Percentiles rank a stretch among this genome's conserved stretches.
These are phyloP conservation scores for Melipona bicolor DNA, from an alignment of 2,888 invertebrate genomes.

Conservation along the genomic window DNA sequence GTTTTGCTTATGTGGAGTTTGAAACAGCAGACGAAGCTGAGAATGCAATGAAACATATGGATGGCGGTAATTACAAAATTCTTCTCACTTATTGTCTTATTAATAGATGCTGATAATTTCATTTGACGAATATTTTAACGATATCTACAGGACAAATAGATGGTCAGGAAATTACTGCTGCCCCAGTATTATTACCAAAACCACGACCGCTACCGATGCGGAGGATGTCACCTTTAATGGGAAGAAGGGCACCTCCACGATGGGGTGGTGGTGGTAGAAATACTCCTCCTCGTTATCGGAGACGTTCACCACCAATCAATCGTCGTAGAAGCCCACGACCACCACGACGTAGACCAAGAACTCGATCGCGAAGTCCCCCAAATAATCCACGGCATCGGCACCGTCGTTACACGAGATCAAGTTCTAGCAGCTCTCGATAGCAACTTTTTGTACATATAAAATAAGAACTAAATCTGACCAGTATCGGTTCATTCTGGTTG, in stretches of 20 bases:
- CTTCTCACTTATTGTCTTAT: background rate
- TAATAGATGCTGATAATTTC: background rate
- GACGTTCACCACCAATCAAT: constrained; percentile 84
- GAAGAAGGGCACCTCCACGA: constrained; percentile 86
- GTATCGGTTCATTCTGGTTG: constrained; percentile 28
- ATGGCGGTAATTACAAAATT: constrained; percentile 89
- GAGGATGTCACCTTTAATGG: constrained; percentile 81
- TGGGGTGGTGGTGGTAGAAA: constrained; percentile 85
- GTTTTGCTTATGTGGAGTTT: constrained; percentile 98
- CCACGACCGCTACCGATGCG: constrained; percentile 87
- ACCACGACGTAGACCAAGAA: constrained; percentile 87
- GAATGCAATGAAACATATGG: constrained; percentile 99
- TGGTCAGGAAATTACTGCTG: constrained; percentile 97
- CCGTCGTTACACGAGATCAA: constrained; percentile 90
- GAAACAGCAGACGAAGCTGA: constrained; percentile 97
- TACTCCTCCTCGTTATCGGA: constrained; percentile 83
- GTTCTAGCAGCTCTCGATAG: constrained; percentile 90
- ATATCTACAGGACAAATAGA: constrained; percentile 92
- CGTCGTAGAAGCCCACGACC: constrained; percentile 86
- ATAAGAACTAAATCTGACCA: constrained; percentile 54
- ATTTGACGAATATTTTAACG: constrained; percentile 15
- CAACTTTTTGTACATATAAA: constrained; percentile 62
- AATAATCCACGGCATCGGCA: constrained; percentile 86
- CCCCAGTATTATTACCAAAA: constrained; percentile 94
- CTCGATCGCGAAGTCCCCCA: constrained; percentile 85